Evolutionary conservation across 2,113 vertebrate species (phyloP), one percentile per base, ranked within the genome.

Genomic region (Lasiurus cinereus): DNA sequence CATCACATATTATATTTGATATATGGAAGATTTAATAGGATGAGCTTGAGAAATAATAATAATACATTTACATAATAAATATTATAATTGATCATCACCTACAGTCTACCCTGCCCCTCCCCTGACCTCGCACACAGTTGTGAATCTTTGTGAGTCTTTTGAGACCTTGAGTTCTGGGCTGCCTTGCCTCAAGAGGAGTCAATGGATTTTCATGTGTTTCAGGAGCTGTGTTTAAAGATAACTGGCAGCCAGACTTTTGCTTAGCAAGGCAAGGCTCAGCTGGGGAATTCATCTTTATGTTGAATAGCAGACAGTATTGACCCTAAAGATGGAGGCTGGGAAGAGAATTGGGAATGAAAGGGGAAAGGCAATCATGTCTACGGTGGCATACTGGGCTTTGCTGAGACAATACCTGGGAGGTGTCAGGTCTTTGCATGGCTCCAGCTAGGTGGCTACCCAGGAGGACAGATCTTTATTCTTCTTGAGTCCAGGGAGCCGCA

Each of bases 41-140:
- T 67, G 56, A 88, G 24, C 73, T 56, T 88, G 93, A 88, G 73
- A 93, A 94, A 69, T 84, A 66, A 66, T 46, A 36, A 66, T 31
- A 72, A 16, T 6, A 46, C 46, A 21, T 48, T 56, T 87, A 43
- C 27, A 59, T 54, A 67, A 67, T 73, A 21, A 70, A 64, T 67
- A 59, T 83, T 83, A 52, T 31, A 39, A 43, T 73, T 52, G 64
- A 43, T 64, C 54, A 50, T 46, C 2, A 70, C 78, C 24, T 87
- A n/a, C 0, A 22, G 21, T 16, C 33, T 0, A 3, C 13, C 3
- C 13, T 43, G 56, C n/a, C 10, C 11, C 9, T 12, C 18, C 22
- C 19, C 13, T 73, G 13, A 43, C 14, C 3, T 43, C 18, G 11
- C 16, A 33, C n/a, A 50, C 9, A 22, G 10, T 19, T 43, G 27